Evolutionary conservation across 2,888 invertebrate species (phyloP).

Genomic region (Odontomyia ornata): DNA sequence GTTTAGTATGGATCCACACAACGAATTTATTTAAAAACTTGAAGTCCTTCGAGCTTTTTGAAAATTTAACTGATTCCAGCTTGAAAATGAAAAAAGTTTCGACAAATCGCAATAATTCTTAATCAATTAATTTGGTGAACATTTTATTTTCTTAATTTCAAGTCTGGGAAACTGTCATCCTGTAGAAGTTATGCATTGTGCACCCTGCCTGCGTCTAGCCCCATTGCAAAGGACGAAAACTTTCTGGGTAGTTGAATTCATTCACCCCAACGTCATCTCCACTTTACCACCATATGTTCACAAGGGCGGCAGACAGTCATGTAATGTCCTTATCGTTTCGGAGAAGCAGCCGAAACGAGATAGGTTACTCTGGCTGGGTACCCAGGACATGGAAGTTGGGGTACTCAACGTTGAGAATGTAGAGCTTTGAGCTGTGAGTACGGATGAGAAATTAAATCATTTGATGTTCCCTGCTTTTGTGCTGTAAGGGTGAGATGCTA

Average conservation of each 20-base stretch:
- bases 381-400: background rate
- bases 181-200: too few species aligned
- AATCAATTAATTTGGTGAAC: too few species aligned
- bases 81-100: too few species aligned
- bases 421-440: background rate
- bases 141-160: too few species aligned
- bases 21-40: too few species aligned
- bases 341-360: constrained; percentile 18
- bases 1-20: too few species aligned
- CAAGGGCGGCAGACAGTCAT: background rate
- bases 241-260: constrained; percentile 13
- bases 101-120: too few species aligned
- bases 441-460: constrained; percentile 30
- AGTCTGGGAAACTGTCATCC: too few species aligned
- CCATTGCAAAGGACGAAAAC: background rate
- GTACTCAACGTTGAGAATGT: background rate
- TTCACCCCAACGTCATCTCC: background rate
- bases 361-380: constrained; percentile 12
- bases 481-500: constrained; percentile 27
- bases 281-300: constrained; percentile 1
- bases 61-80: too few species aligned
- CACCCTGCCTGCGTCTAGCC: background rate
- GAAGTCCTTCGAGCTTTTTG: too few species aligned
- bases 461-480: constrained; percentile 9
- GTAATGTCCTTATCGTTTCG: constrained; percentile 15